These are phyloP conservation scores for Leptinotarsa texana DNA, from an alignment of 1,140 invertebrate genomes.

Conservation along the genomic window DNA sequence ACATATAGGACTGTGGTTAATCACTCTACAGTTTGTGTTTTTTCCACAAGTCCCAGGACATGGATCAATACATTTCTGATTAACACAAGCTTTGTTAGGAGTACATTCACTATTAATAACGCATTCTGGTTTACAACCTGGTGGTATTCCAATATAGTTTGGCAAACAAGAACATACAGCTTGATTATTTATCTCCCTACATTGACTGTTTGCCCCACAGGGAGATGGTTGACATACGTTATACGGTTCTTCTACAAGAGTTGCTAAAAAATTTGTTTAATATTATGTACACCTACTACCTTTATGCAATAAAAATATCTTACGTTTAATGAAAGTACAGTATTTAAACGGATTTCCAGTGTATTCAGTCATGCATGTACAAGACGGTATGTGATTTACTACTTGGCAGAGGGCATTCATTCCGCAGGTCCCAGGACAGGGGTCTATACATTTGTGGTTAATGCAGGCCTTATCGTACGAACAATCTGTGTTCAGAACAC, in stretches of 20 bases:
- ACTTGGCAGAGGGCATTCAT: conserved; percentile 75
- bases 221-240: conserved; percentile 66
- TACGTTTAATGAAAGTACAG: conserved; percentile 50
- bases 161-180: conserved; percentile 65
- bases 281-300: background rate
- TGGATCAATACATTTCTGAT: conserved; percentile 75
- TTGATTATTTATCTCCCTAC: conserved; percentile 59
- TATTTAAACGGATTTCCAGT: conserved; percentile 72
- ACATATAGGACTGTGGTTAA: conserved; percentile 67
- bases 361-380: conserved; percentile 69
- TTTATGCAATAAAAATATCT: conserved; percentile 21
- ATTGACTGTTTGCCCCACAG: conserved; percentile 71
- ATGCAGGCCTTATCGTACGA: conserved; percentile 72
- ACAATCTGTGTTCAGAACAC: conserved; percentile 74
- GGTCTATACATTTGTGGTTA: conserved; percentile 73
- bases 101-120: conserved; percentile 81
- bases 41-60: conserved; percentile 75
- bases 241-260: conserved; percentile 54
- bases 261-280: conserved; percentile 64
- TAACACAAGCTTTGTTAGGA: conserved; percentile 71
- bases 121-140: conserved; percentile 79
- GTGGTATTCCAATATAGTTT: conserved; percentile 69
- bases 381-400: conserved; percentile 72
- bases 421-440: conserved; percentile 78
- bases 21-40: conserved; percentile 73